Evolutionary conservation across 2,113 vertebrate genomes (phyloP).

Genomic region (Corythornis vintsioides): DNA sequence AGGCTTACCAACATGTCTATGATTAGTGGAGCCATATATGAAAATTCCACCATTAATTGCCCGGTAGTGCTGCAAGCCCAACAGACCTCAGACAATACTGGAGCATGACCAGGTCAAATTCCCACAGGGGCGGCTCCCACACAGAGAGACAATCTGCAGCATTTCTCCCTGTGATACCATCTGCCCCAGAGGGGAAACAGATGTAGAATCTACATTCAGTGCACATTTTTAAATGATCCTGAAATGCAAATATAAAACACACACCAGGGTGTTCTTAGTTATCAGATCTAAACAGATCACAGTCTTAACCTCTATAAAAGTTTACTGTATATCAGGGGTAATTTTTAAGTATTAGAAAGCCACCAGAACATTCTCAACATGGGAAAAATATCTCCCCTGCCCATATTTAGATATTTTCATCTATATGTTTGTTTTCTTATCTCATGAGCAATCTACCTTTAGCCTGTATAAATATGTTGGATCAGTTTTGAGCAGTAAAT

Average conservation of each 20-base stretch:
- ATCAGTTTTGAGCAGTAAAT: neutral
- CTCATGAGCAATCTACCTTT: neutral
- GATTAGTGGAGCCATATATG: neutral
- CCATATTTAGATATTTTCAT: neutral
- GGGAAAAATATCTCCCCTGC: neutral
- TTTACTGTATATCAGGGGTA: neutral
- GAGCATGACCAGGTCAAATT: neutral
- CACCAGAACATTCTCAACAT: neutral
- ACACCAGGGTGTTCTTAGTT: neutral
- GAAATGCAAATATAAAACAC: neutral
- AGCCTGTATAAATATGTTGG: neutral
- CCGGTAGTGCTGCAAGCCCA: neutral
- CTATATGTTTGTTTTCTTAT: neutral
- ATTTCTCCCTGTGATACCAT: neutral
- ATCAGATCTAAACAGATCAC: neutral
- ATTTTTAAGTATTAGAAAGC: neutral
- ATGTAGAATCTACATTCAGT: neutral
- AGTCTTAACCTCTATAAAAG: neutral
- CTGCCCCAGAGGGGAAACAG: neutral
- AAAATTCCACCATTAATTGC: neutral
- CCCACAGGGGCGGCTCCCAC: rapidly evolving
- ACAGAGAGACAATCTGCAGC: neutral
- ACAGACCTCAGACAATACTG: neutral
- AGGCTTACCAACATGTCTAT: neutral
- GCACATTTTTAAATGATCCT: neutral